Conservation (phyloP, 2,113 vertebrate species). For the Rhea americana region DNA sequence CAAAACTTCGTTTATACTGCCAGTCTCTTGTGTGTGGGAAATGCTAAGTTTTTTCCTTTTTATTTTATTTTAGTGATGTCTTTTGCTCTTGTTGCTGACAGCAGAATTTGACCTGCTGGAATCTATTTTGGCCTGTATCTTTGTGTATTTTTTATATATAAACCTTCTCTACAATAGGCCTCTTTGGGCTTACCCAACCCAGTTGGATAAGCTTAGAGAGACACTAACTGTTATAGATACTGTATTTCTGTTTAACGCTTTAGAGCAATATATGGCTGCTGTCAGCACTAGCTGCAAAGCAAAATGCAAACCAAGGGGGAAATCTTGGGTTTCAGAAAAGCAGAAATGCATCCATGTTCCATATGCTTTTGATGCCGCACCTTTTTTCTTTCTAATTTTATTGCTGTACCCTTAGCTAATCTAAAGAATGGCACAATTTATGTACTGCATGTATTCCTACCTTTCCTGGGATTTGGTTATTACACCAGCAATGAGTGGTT, state of each 20-base stretch:
- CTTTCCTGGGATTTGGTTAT: constrained; percentile 20
- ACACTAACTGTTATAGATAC: constrained; percentile 84
- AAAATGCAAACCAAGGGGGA: constrained; percentile 88
- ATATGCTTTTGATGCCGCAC: constrained; percentile 48
- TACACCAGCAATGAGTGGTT: constrained; percentile 20
- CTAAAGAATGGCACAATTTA: constrained; percentile 48
- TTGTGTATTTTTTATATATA: constrained; percentile 84
- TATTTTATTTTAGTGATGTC: constrained; percentile 75
- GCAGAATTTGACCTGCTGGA: constrained; percentile 83
- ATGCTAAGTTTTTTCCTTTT: constrained; percentile 70
- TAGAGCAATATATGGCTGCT: constrained; percentile 89
- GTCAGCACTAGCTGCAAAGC: constrained; percentile 96
- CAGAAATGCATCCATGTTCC: constrained; percentile 59
- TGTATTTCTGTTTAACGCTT: constrained; percentile 85
- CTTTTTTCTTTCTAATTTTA: constrained; percentile 45
- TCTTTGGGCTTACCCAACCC: constrained; percentile 93
- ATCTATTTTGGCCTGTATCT: constrained; percentile 94
- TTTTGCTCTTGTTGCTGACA: constrained; percentile 83
- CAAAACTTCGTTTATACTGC: constrained; percentile 85
- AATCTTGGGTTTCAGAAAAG: constrained; percentile 92
- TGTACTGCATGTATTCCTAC: constrained; percentile 56
- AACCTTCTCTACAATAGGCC: constrained; percentile 81
- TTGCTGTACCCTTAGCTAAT: constrained; percentile 45
- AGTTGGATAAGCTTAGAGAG: constrained; percentile 94
- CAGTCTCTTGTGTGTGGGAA: constrained; percentile 78